Percentiles rank a stretch among this genome's conserved stretches.
These are phyloP conservation scores for Mechanitis mazaeus DNA, from an alignment of 2,888 invertebrate genomes.

Conservation along the genomic window DNA sequence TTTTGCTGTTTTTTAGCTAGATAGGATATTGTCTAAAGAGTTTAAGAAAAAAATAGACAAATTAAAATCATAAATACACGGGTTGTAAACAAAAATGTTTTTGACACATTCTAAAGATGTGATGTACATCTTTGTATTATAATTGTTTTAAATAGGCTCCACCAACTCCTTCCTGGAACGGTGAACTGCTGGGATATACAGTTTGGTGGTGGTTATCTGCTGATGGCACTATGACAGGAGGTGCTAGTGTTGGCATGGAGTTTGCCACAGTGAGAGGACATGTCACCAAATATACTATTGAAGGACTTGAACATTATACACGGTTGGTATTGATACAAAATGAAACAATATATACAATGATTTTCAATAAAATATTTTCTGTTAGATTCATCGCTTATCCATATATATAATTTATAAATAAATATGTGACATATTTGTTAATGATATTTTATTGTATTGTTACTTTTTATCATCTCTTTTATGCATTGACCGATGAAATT, in stretches of 20 bases:
- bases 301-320: slow-evolving; percentile 87
- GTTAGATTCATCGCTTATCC: no score
- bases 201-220: slow-evolving; percentile 80
- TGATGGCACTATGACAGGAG: slow-evolving; percentile 58
- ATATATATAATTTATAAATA: no score
- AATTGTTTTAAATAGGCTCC: slow-evolving; percentile 73
- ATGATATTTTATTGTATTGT: no score
- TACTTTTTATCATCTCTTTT: no score
- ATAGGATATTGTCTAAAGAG: no score
- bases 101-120: no score
- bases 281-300: slow-evolving; percentile 82
- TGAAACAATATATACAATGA: not conserved
- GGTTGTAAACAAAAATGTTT: no score
- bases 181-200: slow-evolving; percentile 85
- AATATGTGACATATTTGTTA: no score
- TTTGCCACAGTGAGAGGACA: slow-evolving; percentile 84
- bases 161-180: slow-evolving; percentile 82
- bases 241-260: slow-evolving; percentile 65
- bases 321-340: slow-evolving; percentile 49
- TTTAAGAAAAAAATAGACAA: no score
- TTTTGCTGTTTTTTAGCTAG: no score
- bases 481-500: no score
- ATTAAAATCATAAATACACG: no score
- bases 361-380: not conserved
- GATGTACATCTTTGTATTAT: not conserved